Conservation (phyloP, 2,797 vertebrate species). For the Silurus lanzhouensis region DNA sequence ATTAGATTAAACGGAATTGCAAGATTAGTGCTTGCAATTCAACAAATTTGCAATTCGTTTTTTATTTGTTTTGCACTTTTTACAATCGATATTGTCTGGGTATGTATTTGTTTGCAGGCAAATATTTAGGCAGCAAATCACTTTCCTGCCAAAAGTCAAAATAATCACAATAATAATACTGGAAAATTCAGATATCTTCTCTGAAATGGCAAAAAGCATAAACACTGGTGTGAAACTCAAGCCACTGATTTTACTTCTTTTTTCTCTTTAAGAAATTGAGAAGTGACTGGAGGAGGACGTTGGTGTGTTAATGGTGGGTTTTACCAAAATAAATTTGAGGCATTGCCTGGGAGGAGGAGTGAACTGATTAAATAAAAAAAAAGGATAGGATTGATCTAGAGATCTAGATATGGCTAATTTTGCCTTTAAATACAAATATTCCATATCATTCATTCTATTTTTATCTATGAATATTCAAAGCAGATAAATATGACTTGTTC, state of each 20-base stretch:
- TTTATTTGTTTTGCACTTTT: too few species aligned
- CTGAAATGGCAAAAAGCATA: constrained; percentile 12
- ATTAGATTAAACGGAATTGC: neutral
- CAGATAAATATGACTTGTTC: neutral
- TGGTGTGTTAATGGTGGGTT: neutral
- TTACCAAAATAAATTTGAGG: neutral
- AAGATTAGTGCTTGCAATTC: neutral
- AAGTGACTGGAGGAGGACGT: neutral
- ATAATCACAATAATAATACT: neutral
- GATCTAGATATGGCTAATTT: neutral
- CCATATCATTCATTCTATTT: neutral
- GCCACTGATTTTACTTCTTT: neutral
- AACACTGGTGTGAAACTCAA: neutral
- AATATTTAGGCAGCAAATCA: constrained; percentile 21
- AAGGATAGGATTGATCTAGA: too few species aligned
- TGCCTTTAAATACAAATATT: neutral
- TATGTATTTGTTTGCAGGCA: neutral
- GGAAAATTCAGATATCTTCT: neutral
- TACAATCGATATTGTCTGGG: too few species aligned
- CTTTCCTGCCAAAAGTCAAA: neutral
- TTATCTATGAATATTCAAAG: neutral
- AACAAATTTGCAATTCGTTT: too few species aligned
- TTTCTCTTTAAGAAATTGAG: neutral
- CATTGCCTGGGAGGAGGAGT: neutral
- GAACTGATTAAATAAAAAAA: neutral